Evolutionary conservation across 2,113 vertebrate species (phyloP).

Genomic region (Myocastor coypus): DNA sequence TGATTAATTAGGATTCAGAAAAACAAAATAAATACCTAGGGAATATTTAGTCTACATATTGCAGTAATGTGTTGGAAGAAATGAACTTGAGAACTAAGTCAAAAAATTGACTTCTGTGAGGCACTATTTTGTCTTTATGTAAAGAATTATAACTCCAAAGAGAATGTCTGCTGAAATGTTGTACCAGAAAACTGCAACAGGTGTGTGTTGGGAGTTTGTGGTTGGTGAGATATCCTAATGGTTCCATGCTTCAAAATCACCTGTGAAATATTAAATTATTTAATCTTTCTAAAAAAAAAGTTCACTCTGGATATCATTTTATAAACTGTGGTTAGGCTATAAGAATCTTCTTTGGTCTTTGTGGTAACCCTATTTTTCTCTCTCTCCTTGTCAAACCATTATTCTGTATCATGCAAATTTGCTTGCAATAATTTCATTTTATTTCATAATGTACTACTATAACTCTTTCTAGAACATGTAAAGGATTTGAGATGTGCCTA

Average conservation of each 20-base stretch:
- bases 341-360: background rate
- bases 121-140: background rate
- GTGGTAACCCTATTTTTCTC: background rate
- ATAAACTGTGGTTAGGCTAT: background rate
- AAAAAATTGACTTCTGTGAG: background rate
- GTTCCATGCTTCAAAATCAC: constrained; percentile 14
- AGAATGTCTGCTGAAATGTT: background rate
- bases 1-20: background rate
- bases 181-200: background rate
- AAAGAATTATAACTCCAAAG: background rate
- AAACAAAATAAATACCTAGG: background rate
- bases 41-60: background rate
- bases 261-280: constrained; percentile 4
- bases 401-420: background rate
- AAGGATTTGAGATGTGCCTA: background rate
- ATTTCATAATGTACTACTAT: background rate
- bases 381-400: background rate
- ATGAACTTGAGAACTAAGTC: background rate
- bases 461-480: background rate
- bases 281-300: background rate
- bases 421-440: background rate
- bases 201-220: background rate
- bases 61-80: background rate
- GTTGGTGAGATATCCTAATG: background rate
- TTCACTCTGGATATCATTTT: background rate